Conservation (phyloP, 2,797 vertebrate species). For the Cynodonichthys magdalenae region DNA sequence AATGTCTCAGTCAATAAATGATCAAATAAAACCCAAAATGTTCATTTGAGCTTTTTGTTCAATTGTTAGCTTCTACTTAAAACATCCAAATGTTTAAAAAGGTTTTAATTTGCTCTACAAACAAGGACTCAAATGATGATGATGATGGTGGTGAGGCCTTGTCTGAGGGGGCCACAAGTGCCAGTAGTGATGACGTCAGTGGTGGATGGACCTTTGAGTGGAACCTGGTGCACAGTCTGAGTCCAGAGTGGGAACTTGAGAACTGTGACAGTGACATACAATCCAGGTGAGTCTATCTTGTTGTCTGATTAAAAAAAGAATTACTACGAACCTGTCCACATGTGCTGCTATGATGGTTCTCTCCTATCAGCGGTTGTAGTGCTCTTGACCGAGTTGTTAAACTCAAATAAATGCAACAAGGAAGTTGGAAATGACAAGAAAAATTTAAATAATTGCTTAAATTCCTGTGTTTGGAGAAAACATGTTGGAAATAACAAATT, state of each 20-base stretch:
- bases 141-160: slow-evolving; percentile 67
- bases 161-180: slow-evolving; percentile 71
- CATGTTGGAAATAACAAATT: no score
- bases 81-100: background rate
- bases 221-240: slow-evolving; percentile 72
- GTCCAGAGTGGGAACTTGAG: slow-evolving; percentile 81
- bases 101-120: slow-evolving; percentile 59
- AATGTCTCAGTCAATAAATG: background rate
- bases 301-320: background rate
- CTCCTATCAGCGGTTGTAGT: background rate
- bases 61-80: background rate
- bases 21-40: background rate
- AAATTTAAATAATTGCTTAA: no score
- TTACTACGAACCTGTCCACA: no score
- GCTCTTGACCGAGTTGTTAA: no score
- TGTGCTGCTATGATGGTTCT: background rate
- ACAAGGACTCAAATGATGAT: slow-evolving; percentile 65
- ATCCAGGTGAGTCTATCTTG: slow-evolving; percentile 71
- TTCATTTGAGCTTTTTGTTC: background rate
- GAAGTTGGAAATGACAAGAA: no score
- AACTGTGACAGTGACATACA: slow-evolving; percentile 76
- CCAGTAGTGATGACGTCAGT: slow-evolving; percentile 63
- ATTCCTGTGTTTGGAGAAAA: no score
- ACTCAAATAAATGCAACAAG: no score
- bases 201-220: slow-evolving; percentile 64